A percentile compares a stretch with the other conserved stretches of the same genome.
Evolutionary conservation across 2,888 invertebrate species (phyloP).

Genomic region (Odontomyia ornata): DNA sequence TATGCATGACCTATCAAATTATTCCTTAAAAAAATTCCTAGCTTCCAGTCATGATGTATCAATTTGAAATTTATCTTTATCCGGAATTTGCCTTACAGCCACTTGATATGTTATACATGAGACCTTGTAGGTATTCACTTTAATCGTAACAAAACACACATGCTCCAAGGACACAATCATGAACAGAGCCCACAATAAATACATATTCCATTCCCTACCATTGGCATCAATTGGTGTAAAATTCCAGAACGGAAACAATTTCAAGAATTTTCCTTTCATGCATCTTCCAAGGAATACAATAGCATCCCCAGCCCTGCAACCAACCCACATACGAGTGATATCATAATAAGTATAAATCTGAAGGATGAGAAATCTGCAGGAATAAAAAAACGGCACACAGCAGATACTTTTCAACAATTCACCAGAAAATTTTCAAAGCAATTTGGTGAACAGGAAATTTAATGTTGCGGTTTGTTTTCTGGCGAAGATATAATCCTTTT

Average conservation of each 20-base stretch:
- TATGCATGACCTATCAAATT: too few relatives aligned
- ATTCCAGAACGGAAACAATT: constrained; percentile 11
- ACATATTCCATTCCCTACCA: neutral
- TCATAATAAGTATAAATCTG: neutral
- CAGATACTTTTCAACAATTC: constrained; percentile 29
- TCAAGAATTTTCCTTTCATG: constrained; percentile 19
- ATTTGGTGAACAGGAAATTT: constrained; percentile 33
- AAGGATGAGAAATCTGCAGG: neutral
- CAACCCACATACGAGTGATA: neutral
- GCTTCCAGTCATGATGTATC: too few relatives aligned
- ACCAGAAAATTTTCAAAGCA: constrained; percentile 30
- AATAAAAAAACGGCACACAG: neutral
- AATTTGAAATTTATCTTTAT: too few relatives aligned
- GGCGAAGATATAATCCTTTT: constrained; percentile 25
- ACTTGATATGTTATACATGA: too few relatives aligned
- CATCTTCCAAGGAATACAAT: neutral
- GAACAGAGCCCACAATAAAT: neutral
- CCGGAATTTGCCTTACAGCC: too few relatives aligned
- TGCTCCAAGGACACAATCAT: neutral
- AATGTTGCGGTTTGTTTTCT: constrained; percentile 35
- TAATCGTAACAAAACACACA: too few relatives aligned
- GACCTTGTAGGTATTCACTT: too few relatives aligned
- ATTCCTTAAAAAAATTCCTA: too few relatives aligned
- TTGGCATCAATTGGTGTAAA: neutral
- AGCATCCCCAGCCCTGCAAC: neutral